phyloP scores from a whole-genome alignment of 2,113 vertebrate genomes.

The Chlorodrepanis virens region DNA sequence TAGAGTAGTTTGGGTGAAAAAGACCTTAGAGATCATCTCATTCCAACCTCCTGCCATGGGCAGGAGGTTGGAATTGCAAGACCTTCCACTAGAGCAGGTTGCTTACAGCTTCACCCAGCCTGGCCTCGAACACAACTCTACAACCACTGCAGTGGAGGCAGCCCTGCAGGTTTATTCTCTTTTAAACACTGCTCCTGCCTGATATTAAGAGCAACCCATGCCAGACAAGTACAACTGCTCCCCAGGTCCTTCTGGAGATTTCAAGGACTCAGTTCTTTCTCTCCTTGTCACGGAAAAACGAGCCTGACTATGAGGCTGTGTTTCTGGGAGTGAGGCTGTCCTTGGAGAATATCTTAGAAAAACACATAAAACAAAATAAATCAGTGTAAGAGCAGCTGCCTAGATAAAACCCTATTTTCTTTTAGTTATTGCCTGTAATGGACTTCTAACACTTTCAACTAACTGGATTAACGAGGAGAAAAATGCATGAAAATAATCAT shows the following conservation, averaged over 20 bases:
- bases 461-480: not conserved
- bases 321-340: not conserved
- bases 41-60: not conserved
- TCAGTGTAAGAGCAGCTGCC: not conserved
- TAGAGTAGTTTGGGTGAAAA: not conserved
- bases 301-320: not conserved
- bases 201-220: not conserved
- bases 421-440: not conserved
- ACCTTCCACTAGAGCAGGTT: not conserved
- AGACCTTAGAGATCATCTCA: not conserved
- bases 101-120: not conserved
- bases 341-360: not conserved
- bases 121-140: not conserved
- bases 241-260: not conserved
- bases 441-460: not conserved
- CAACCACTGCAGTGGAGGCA: not conserved
- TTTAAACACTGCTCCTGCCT: not conserved
- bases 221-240: not conserved
- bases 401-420: not conserved
- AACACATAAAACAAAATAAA: not conserved
- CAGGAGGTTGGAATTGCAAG: not conserved
- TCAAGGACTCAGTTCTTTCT: not conserved
- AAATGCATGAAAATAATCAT: not conserved
- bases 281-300: not conserved
- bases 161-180: not conserved